A percentile compares a stretch with the other conserved stretches of the same genome.
These are phyloP conservation scores for Vireo griseus DNA, from an alignment of 2,797 vertebrate genomes.

Conservation along the genomic window DNA sequence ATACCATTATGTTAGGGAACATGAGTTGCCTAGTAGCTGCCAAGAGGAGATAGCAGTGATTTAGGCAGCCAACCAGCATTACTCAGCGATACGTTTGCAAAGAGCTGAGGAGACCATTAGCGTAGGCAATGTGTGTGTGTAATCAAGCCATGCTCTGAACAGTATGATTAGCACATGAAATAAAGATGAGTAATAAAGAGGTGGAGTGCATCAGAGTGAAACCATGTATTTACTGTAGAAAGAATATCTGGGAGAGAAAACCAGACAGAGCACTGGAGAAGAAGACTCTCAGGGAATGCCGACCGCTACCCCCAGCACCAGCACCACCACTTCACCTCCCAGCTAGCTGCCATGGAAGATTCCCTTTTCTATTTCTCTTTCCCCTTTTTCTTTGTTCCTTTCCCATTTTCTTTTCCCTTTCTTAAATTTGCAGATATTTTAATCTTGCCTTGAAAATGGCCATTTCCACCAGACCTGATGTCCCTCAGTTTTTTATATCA, in stretches of 20 bases:
- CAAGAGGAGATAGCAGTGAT: not conserved
- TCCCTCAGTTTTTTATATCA: not conserved
- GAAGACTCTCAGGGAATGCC: not conserved
- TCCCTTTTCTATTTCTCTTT: not conserved
- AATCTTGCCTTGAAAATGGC: not conserved
- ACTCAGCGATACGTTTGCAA: not conserved
- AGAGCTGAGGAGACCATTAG: not conserved
- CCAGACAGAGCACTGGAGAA: not conserved
- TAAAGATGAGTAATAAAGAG: not conserved
- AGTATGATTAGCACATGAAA: not conserved
- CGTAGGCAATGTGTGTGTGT: fast-evolving
- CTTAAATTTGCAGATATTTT: not conserved
- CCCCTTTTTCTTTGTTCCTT: not conserved
- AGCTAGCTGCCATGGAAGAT: not conserved
- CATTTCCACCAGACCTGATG: not conserved
- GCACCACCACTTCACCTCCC: not conserved
- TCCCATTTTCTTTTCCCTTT: not conserved
- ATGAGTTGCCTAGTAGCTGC: not conserved
- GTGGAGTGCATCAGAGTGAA: not conserved
- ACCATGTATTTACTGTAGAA: not conserved
- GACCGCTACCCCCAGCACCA: not conserved
- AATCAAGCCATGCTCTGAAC: not conserved
- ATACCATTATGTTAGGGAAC: not conserved
- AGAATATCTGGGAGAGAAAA: not conserved
- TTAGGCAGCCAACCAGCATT: not conserved